These are phyloP conservation scores for Alviniconcha marisindica DNA, from an alignment of 1,140 invertebrate species.

Conservation along the genomic window DNA sequence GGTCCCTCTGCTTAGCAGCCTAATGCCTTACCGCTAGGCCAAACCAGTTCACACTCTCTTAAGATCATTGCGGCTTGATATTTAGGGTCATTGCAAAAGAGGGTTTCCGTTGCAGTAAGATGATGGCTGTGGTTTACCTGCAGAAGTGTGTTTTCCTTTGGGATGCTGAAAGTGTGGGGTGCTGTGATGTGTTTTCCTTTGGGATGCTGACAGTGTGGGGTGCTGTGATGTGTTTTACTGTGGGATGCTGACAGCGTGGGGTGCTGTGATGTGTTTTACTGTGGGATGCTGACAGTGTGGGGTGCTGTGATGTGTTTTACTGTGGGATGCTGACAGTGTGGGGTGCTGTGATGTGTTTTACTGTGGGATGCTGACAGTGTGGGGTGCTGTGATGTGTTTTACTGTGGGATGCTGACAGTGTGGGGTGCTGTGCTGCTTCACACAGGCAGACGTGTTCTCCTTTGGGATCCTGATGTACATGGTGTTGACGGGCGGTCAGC, in stretches of 20 bases:
- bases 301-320: background rate
- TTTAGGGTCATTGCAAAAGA: too few relatives aligned
- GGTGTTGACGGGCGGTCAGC: conserved; percentile 65
- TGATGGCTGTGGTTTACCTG: background rate
- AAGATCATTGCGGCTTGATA: too few relatives aligned
- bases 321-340: background rate
- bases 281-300: background rate
- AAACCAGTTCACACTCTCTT: too few relatives aligned
- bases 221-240: too few relatives aligned
- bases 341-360: background rate
- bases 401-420: too few relatives aligned
- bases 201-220: background rate
- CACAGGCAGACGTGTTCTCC: conserved; percentile 72
- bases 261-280: background rate
- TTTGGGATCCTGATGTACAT: conserved; percentile 70
- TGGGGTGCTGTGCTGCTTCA: too few relatives aligned
- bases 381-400: too few relatives aligned
- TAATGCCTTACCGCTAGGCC: too few relatives aligned
- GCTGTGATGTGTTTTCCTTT: background rate
- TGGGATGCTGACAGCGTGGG: background rate
- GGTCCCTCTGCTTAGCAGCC: too few relatives aligned
- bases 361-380: background rate
- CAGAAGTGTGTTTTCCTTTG: background rate
- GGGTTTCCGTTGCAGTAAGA: too few relatives aligned
- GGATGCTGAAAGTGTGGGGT: too few relatives aligned